Percentiles rank a stretch among this genome's conserved stretches.
phyloP scores from a whole-genome alignment of 1,140 invertebrate genomes.

The Eufriesea mexicana region DNA sequence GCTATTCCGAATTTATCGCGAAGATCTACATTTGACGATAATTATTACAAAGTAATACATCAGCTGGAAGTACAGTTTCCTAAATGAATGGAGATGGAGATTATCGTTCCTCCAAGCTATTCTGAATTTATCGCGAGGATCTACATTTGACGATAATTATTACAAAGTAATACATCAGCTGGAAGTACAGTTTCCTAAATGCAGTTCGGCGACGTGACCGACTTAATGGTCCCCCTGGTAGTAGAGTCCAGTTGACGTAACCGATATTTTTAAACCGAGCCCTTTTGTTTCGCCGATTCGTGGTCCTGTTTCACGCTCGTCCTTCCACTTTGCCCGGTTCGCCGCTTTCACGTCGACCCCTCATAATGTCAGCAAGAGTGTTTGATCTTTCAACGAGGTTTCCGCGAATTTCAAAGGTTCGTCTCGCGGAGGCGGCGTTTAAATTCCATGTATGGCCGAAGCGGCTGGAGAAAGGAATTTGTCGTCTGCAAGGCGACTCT shows the following conservation, averaged over 20 bases:
- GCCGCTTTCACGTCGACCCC: constrained; percentile 7
- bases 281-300: constrained; percentile 51
- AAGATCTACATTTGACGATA: not conserved
- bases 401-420: constrained; percentile 37
- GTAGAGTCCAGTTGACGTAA: constrained; percentile 63
- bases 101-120: too few relatives aligned
- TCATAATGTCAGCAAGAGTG: constrained; percentile 10
- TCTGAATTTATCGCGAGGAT: not conserved
- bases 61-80: too few relatives aligned
- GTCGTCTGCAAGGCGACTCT: constrained; percentile 54
- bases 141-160: not conserved
- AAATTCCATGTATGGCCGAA: constrained; percentile 45
- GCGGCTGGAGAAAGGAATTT: constrained; percentile 53
- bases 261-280: constrained; percentile 67
- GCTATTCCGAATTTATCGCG: too few relatives aligned
- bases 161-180: too few relatives aligned
- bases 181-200: too few relatives aligned
- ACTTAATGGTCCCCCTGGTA: constrained; percentile 33
- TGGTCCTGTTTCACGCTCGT: constrained; percentile 24
- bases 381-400: constrained; percentile 28
- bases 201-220: not conserved
- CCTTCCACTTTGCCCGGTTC: constrained; percentile 12
- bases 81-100: too few relatives aligned
- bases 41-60: not conserved
- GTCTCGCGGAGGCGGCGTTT: constrained; percentile 35